These are phyloP conservation scores for Trachops cirrhosus DNA, from an alignment of 2,797 vertebrate genomes.

Conservation along the genomic window DNA sequence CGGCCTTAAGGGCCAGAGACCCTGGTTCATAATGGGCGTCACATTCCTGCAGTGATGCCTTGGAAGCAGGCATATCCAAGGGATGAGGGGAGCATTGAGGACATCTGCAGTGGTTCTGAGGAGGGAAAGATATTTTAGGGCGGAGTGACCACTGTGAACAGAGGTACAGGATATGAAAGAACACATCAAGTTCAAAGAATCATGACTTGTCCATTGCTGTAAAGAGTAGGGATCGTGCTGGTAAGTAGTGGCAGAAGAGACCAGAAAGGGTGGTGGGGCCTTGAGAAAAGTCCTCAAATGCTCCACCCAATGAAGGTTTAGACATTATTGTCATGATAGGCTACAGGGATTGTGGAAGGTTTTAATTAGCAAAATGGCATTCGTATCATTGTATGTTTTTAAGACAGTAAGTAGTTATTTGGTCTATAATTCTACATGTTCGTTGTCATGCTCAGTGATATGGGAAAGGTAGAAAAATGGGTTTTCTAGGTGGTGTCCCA, in stretches of 20 bases:
- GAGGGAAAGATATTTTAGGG: not conserved
- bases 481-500: not conserved
- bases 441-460: not conserved
- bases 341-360: not conserved
- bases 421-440: not conserved
- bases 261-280: not conserved
- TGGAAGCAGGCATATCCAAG: not conserved
- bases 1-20: not conserved
- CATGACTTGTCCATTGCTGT: fast-evolving
- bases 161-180: not conserved
- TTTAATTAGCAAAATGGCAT: not conserved
- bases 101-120: not conserved
- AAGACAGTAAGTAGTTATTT: not conserved
- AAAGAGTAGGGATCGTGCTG: fast-evolving
- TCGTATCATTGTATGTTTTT: not conserved
- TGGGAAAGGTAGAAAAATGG: not conserved
- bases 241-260: not conserved
- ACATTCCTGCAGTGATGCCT: not conserved
- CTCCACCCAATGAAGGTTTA: not conserved
- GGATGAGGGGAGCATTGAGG: not conserved
- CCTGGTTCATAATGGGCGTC: not conserved
- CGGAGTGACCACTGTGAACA: not conserved
- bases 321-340: not conserved
- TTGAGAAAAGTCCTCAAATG: not conserved
- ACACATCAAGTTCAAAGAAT: not conserved